Conservation (phyloP, 2,797 vertebrate species). For the Sciaenops ocellatus region DNA sequence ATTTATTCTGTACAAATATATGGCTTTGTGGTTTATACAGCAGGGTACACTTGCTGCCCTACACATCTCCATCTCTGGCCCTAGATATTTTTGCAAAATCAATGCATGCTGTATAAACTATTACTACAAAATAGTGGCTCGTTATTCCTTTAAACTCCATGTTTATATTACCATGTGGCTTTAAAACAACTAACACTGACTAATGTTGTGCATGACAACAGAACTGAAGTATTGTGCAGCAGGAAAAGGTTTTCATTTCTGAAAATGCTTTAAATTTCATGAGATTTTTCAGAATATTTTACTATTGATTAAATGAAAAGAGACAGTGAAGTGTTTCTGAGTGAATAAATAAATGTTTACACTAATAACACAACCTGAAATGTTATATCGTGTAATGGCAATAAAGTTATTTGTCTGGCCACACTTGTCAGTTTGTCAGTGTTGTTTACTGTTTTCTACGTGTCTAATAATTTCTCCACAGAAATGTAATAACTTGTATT, state of each 20-base stretch:
- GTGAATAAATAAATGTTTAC: slow-evolving; percentile 59
- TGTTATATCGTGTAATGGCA: slow-evolving; percentile 70
- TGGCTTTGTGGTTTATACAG: slow-evolving; percentile 1
- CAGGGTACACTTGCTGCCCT: slow-evolving; percentile 29
- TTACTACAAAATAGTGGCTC: slow-evolving; percentile 35
- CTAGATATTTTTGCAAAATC: slow-evolving; percentile 40
- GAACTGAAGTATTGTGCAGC: slow-evolving; percentile 40
- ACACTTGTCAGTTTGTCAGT: slow-evolving; percentile 6
- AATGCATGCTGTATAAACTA: slow-evolving; percentile 71
- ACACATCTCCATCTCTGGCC: slow-evolving; percentile 40
- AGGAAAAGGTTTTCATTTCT: slow-evolving; percentile 26
- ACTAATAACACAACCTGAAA: slow-evolving; percentile 61
- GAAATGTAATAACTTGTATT: not conserved
- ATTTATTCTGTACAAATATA: slow-evolving; percentile 4
- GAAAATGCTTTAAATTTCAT: slow-evolving; percentile 50
- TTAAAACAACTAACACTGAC: slow-evolving; percentile 68
- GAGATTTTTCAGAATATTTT: slow-evolving; percentile 60
- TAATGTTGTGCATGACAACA: slow-evolving; percentile 70
- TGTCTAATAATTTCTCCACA: not conserved
- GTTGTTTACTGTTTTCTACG: not conserved
- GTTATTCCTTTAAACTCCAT: slow-evolving; percentile 13
- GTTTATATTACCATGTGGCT: slow-evolving; percentile 50
- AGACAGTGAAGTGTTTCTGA: slow-evolving; percentile 30
- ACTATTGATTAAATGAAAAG: slow-evolving; percentile 38
- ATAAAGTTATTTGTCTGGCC: slow-evolving; percentile 72